These are phyloP conservation scores for Orthonyx spaldingii DNA, from an alignment of 2,113 vertebrate species.

Conservation along the genomic window DNA sequence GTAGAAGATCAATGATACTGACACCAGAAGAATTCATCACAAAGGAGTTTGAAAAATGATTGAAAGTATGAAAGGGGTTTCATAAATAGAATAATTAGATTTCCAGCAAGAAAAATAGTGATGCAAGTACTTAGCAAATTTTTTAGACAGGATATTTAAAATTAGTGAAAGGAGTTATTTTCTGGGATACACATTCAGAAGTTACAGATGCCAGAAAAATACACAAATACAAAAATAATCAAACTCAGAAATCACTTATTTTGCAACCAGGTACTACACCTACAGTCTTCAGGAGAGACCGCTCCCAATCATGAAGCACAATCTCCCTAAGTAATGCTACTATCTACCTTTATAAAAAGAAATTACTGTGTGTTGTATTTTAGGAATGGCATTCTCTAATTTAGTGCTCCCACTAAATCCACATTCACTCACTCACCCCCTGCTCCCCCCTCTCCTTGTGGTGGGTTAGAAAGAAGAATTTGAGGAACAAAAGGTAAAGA, in stretches of 20 bases:
- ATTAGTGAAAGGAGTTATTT: background rate
- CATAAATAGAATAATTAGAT: background rate
- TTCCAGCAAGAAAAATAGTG: background rate
- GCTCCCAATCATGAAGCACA: background rate
- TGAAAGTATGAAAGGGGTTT: background rate
- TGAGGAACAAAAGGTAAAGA: background rate
- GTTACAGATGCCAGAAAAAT: background rate
- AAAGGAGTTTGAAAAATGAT: background rate
- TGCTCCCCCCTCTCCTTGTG: background rate
- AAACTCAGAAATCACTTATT: background rate
- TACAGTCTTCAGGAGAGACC: background rate
- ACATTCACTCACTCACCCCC: background rate
- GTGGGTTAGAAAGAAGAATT: background rate
- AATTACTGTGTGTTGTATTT: background rate
- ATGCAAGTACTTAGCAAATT: background rate
- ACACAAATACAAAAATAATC: background rate
- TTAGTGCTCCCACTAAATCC: background rate
- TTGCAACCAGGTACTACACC: background rate
- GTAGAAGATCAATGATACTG: background rate
- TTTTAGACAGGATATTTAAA: background rate
- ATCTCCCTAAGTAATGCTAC: background rate
- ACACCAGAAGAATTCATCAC: background rate
- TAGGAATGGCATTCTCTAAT: background rate
- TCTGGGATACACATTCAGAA: background rate
- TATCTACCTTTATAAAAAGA: background rate